Evolutionary conservation across 2,113 vertebrate species (phyloP).

Genomic region (Amblyopsis rosae): DNA sequence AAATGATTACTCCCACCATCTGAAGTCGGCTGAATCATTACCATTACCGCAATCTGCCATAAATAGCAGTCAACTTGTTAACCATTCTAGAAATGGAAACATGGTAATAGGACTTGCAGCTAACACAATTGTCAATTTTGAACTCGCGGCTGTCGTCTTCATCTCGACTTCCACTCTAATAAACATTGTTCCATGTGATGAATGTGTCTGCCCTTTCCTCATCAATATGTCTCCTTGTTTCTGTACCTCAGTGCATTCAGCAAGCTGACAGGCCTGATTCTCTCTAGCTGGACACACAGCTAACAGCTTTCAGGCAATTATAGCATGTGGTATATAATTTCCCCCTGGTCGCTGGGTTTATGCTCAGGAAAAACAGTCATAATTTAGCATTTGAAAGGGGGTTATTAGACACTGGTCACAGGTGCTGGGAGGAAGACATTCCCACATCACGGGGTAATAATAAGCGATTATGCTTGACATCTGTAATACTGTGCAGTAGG

Average conservation of each 20-base stretch:
- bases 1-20: too few species aligned
- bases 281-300: background rate
- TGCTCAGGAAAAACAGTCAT: background rate
- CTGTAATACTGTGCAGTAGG: background rate
- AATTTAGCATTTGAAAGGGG: background rate
- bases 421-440: background rate
- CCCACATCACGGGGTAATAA: background rate
- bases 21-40: too few species aligned
- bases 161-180: background rate
- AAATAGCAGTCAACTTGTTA: too few species aligned
- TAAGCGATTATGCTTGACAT: background rate
- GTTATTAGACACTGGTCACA: background rate
- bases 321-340: background rate
- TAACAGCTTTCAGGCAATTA: background rate
- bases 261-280: background rate
- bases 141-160: background rate
- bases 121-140: background rate
- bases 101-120: too few species aligned
- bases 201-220: background rate
- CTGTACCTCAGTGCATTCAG: background rate
- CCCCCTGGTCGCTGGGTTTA: background rate
- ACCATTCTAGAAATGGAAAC: too few species aligned
- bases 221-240: background rate
- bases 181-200: background rate
- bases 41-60: too few species aligned